phyloP scores from a whole-genome alignment of 1,140 invertebrate species.

The Papilio polytes region DNA sequence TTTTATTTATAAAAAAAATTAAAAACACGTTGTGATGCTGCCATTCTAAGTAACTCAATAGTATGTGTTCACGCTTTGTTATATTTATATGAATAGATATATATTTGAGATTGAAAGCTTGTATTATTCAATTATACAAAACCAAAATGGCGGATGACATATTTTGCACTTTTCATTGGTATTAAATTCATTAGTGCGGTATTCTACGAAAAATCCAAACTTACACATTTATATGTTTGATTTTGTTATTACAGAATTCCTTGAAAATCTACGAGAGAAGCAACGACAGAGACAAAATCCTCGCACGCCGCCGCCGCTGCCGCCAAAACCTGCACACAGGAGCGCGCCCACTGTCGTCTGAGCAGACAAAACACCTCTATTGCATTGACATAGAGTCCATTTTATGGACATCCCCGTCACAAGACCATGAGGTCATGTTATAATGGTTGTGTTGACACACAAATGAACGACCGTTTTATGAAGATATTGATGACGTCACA shows the following conservation, averaged over 20 bases:
- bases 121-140: no score
- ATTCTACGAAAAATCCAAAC: no score
- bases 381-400: not conserved
- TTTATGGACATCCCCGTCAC: not conserved
- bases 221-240: no score
- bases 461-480: not conserved
- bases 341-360: conserved; percentile 63
- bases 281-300: conserved; percentile 59
- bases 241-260: conserved; percentile 58
- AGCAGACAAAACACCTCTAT: conserved; percentile 22
- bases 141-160: no score
- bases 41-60: no score
- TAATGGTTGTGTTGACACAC: not conserved
- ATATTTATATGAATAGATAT: no score
- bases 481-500: conserved; percentile 14
- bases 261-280: conserved; percentile 70
- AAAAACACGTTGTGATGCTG: no score
- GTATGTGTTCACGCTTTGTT: no score
- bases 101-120: not conserved
- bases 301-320: conserved; percentile 50
- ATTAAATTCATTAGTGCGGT: no score
- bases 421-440: not conserved
- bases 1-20: no score
- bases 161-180: no score
- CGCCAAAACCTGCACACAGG: conserved; percentile 51